Evolutionary conservation across 2,888 invertebrate species (phyloP).

Genomic region (Bruchidius siliquastri): DNA sequence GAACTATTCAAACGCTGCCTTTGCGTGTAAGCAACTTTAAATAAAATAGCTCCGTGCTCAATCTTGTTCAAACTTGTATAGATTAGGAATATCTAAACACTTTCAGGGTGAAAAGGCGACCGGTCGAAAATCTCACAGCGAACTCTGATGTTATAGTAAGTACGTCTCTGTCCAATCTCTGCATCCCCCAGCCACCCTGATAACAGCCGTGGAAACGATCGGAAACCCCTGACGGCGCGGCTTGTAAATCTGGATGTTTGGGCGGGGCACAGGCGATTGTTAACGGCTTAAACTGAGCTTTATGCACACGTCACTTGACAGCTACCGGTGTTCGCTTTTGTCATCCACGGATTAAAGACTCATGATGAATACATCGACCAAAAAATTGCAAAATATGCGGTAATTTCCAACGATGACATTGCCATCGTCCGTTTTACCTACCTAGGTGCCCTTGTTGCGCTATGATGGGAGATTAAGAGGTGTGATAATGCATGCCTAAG

Average conservation of each 20-base stretch:
- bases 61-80: too few species aligned
- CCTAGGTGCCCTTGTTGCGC: not conserved
- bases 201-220: not conserved
- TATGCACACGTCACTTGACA: conserved; percentile 27
- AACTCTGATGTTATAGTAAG: not conserved
- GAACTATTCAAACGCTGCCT: too few species aligned
- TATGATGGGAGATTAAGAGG: not conserved
- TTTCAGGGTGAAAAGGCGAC: too few species aligned
- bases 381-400: conserved; percentile 24
- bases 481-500: not conserved
- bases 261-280: conserved; percentile 32
- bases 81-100: too few species aligned
- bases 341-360: not conserved
- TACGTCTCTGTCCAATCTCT: not conserved
- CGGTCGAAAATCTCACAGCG: too few species aligned
- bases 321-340: conserved; percentile 15
- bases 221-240: not conserved
- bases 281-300: conserved; percentile 29
- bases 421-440: not conserved
- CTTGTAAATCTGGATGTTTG: conserved; percentile 12
- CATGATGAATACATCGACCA: conserved; percentile 21
- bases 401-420: conserved; percentile 11
- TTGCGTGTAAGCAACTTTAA: too few species aligned
- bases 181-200: not conserved
- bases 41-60: too few species aligned